A percentile compares a stretch with the other conserved stretches of the same genome.
phyloP scores from a whole-genome alignment of 1,140 invertebrate species.

The Tachypleus tridentatus region DNA sequence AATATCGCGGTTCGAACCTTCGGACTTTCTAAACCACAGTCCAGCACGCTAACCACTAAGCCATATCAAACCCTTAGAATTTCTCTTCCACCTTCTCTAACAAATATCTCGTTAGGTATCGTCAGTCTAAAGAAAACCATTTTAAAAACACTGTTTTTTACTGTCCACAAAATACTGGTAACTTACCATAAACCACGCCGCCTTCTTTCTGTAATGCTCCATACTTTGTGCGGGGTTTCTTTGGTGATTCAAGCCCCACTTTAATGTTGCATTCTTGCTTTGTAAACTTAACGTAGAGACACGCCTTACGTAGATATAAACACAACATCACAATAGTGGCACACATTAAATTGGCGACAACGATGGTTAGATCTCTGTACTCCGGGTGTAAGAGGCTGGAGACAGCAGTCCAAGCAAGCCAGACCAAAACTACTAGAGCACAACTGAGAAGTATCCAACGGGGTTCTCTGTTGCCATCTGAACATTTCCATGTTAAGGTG shows the following conservation, averaged over 20 bases:
- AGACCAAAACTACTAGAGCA: conserved; percentile 31
- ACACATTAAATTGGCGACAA: conserved; percentile 32
- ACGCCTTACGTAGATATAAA: conserved; percentile 34
- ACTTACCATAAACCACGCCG: conserved; percentile 16
- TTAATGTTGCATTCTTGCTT: conserved; percentile 19
- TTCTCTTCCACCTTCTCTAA: no score
- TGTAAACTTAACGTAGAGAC: conserved; percentile 29
- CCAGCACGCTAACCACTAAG: no score
- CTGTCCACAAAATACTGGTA: not conserved
- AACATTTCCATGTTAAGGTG: conserved; percentile 34
- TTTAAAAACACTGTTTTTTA: not conserved
- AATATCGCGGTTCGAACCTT: no score
- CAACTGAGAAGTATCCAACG: conserved; percentile 37
- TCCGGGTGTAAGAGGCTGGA: conserved; percentile 30
- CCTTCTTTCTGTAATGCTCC: conserved; percentile 16
- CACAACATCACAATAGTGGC: conserved; percentile 31
- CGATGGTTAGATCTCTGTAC: conserved; percentile 31
- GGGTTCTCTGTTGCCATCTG: conserved; percentile 33
- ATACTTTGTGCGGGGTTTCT: conserved; percentile 13
- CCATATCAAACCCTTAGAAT: no score
- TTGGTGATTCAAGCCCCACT: conserved; percentile 11
- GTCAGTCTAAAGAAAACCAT: no score
- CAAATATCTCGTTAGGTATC: no score
- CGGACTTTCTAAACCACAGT: no score
- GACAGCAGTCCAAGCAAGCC: conserved; percentile 37